These are phyloP conservation scores for Rhynchopsitta pachyrhyncha DNA, from an alignment of 2,113 vertebrate genomes.

Conservation along the genomic window DNA sequence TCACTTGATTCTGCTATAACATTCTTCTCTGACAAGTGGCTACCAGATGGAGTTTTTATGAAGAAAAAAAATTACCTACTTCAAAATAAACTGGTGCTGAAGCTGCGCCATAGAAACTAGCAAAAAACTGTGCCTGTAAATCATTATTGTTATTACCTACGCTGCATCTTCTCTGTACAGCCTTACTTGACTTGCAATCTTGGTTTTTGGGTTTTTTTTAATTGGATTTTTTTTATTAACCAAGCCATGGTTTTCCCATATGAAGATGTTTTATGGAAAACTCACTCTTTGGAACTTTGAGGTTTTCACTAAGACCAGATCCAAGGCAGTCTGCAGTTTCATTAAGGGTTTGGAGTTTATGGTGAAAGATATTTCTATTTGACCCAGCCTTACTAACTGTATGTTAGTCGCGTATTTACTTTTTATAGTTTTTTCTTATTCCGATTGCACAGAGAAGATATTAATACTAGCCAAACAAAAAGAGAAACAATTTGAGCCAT, in stretches of 20 bases:
- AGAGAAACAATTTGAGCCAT: background rate
- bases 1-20: background rate
- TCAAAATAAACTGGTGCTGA: background rate
- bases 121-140: background rate
- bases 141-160: background rate
- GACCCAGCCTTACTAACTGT: background rate
- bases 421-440: background rate
- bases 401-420: background rate
- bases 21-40: background rate
- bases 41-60: background rate
- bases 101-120: background rate
- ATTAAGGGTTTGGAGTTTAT: background rate
- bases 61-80: background rate
- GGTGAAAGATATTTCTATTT: background rate
- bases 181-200: background rate
- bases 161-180: background rate
- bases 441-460: background rate
- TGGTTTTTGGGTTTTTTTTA: background rate
- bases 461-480: background rate
- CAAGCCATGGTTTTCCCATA: background rate
- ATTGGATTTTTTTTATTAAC: background rate
- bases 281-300: background rate
- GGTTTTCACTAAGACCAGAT: background rate
- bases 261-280: background rate
- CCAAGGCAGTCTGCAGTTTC: background rate